These are phyloP conservation scores for Tiliacea citrago DNA, from an alignment of 2,888 invertebrate genomes.

Conservation along the genomic window DNA sequence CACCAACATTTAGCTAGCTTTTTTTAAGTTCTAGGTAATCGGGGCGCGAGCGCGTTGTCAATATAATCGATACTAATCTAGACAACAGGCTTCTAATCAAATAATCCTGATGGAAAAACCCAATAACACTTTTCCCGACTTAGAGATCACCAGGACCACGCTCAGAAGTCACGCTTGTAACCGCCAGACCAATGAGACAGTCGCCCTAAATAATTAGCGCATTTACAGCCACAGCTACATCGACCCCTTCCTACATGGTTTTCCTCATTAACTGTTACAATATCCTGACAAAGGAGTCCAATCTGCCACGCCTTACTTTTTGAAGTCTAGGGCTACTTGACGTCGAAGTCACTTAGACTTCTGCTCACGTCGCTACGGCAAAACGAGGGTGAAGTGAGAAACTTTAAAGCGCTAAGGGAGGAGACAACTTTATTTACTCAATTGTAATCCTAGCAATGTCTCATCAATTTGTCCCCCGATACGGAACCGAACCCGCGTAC, in stretches of 20 bases:
- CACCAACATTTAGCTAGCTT: too few species aligned
- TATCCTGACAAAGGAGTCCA: slow-evolving; percentile 10
- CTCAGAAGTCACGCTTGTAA: too few species aligned
- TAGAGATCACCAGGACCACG: too few species aligned
- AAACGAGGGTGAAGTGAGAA: slow-evolving; percentile 56
- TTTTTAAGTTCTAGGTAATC: too few species aligned
- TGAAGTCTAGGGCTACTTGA: slow-evolving; percentile 22
- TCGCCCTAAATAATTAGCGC: too few species aligned
- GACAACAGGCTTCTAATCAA: too few species aligned
- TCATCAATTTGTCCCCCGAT: slow-evolving; percentile 57
- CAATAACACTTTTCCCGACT: too few species aligned
- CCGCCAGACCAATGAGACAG: too few species aligned
- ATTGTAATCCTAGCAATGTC: slow-evolving; percentile 55
- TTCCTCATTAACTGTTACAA: not conserved
- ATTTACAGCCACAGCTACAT: not conserved
- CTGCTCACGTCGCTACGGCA: slow-evolving; percentile 55
- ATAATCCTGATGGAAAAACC: too few species aligned
- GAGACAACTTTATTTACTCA: slow-evolving; percentile 57
- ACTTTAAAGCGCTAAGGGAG: slow-evolving; percentile 48
- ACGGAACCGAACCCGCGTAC: slow-evolving; percentile 45
- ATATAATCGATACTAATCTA: too few species aligned
- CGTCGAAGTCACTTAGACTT: slow-evolving; percentile 35
- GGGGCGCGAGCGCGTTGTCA: too few species aligned
- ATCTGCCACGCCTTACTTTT: slow-evolving; percentile 31
- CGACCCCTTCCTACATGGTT: not conserved